A percentile compares a stretch with the other conserved stretches of the same genome.
These are phyloP conservation scores for Harmothoe impar DNA, from an alignment of 2,888 invertebrate species.

Conservation along the genomic window DNA sequence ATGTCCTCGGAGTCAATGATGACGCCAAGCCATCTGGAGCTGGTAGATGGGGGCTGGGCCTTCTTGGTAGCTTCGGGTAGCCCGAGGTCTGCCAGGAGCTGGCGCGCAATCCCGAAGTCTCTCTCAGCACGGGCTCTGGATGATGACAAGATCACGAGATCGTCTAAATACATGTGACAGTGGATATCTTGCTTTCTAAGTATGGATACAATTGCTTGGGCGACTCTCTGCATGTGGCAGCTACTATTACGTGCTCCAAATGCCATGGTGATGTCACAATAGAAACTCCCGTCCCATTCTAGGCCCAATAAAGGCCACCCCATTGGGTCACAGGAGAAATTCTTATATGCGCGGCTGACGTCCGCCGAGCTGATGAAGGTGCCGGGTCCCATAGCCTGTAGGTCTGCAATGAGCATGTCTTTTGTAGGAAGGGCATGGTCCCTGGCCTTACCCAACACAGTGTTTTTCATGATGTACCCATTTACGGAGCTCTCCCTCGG, in stretches of 20 bases:
- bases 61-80: no score
- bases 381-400: neutral
- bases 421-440: no score
- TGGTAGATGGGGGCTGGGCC: no score
- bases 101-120: neutral
- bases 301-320: neutral
- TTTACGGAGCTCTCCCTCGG: neutral
- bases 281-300: neutral
- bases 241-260: neutral
- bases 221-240: neutral
- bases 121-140: neutral
- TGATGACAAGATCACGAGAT: no score
- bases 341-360: no score
- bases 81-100: no score
- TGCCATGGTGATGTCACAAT: neutral
- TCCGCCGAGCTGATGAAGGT: neutral
- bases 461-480: neutral
- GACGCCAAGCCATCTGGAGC: no score
- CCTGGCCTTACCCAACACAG: neutral
- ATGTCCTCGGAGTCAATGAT: no score
- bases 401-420: neutral
- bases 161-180: no score
- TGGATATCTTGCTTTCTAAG: no score
- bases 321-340: neutral
- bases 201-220: neutral